Conservation (phyloP, 2,888 invertebrate genomes). For the Hartigia nigra region DNA sequence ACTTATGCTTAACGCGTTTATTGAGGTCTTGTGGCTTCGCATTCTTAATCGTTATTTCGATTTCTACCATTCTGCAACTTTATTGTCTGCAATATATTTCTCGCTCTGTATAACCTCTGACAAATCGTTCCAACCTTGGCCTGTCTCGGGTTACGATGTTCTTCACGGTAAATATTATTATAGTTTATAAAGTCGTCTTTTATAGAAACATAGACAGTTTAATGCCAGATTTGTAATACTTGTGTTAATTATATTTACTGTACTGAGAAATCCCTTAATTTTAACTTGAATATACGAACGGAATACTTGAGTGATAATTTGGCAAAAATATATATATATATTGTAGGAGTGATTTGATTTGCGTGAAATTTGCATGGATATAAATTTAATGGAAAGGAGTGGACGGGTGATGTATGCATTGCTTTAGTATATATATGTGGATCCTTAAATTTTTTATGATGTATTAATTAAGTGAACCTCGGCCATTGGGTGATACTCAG, state of each 20-base stretch:
- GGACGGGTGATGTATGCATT: not conserved
- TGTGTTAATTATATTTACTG: not conserved
- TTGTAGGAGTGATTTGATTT: not conserved
- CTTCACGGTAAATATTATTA: not conserved
- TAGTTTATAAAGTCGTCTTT: not conserved
- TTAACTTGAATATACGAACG: not conserved
- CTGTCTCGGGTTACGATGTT: not conserved
- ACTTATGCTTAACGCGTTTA: not conserved
- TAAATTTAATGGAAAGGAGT: not conserved
- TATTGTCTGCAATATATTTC: not conserved
- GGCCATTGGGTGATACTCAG: not conserved
- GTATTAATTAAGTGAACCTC: not conserved
- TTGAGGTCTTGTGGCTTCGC: not conserved
- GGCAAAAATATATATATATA: not conserved
- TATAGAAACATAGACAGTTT: not conserved
- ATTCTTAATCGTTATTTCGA: not conserved
- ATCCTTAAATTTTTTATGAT: not conserved
- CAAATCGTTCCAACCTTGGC: not conserved
- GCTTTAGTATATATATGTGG: not conserved
- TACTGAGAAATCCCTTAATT: not conserved
- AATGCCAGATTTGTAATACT: not conserved
- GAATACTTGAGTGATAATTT: not conserved
- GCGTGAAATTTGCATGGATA: not conserved
- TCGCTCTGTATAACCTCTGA: not conserved
- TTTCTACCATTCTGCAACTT: not conserved